Base-by-base conservation (phyloP, 2,888 invertebrate species). In the Perizoma flavofasciatum region DNA sequence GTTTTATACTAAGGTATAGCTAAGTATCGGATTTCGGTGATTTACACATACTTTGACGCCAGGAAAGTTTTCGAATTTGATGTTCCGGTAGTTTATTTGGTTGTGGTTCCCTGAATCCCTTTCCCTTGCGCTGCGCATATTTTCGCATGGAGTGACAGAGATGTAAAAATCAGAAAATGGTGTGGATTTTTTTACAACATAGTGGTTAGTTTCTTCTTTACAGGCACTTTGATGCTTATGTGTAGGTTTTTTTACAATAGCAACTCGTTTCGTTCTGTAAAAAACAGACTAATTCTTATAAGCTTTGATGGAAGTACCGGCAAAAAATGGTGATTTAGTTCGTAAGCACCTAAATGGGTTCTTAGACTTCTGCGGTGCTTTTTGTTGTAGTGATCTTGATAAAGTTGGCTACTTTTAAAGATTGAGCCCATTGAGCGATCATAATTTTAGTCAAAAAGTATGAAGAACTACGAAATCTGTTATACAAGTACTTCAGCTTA, bases 331-430 rank as follows among this genome's bases (percentile, higher is more conserved):
- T 54, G 45, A 45, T 49, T 62, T 49, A 40, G 35, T 22, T 22
- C 22, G 22, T 22, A 22, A 22, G 22, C 3, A 22, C 22, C 22
- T 43, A 52, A 62, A 58, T 62, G 58, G 55, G 58, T 58, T 62
- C 58, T 41, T 48, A 59, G 55, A 62, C 51, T 51, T 57, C 44
- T 55, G 49, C 46, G 57, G 47, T 45, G 50, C 50, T 55, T 61
- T 55, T 58, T 61, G 47, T 44, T 5, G 54, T 22, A 44, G 22
- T 50, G 48, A 55, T 50, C 61, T 58, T 51, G 61, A 57, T 54
- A 54, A 3, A 37, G 37, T 37, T 37, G 3, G 22, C 3, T 61
- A 56, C 33, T 56, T 52, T 33, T 45, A 49, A 37, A 55, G 54
- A 55, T 54, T 54, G 45, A 33, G 43, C 47, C 39, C 46, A 46